Evolutionary conservation across 2,113 vertebrate genomes (phyloP).

Genomic region (Psilopogon haemacephalus): DNA sequence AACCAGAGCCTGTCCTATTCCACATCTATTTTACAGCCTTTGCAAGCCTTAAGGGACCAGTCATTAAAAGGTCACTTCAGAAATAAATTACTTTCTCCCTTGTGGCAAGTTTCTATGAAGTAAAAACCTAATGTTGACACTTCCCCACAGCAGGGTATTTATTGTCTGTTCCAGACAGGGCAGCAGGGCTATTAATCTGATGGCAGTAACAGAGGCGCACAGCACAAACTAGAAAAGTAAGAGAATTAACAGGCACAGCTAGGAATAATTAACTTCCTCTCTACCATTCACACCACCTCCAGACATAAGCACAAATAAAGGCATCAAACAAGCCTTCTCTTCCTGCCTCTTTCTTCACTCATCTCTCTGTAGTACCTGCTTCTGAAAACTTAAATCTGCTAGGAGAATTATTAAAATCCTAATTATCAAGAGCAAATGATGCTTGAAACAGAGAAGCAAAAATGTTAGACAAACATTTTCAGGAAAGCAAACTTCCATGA

Average conservation of each 20-base stretch:
- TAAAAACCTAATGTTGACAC: constrained; percentile 49
- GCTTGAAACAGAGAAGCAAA: neutral
- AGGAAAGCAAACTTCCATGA: neutral
- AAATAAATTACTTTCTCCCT: constrained; percentile 68
- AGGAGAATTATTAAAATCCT: neutral
- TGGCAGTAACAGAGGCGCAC: constrained; percentile 7
- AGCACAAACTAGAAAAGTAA: neutral
- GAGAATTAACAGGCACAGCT: neutral
- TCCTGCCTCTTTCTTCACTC: neutral
- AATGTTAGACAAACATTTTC: neutral
- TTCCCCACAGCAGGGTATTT: constrained; percentile 47
- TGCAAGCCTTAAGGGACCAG: constrained; percentile 44
- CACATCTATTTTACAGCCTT: constrained; percentile 64
- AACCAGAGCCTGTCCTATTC: constrained; percentile 54
- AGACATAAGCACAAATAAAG: neutral
- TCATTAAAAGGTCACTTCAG: constrained; percentile 72
- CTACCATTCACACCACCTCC: neutral
- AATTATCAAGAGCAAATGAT: neutral
- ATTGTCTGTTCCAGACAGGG: constrained; percentile 35
- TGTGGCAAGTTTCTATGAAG: constrained; percentile 31
- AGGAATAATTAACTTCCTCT: neutral
- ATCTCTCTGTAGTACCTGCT: neutral
- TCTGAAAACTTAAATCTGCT: neutral
- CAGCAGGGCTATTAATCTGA: constrained; percentile 28
- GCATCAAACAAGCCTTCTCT: neutral